Evolutionary conservation across 2,888 invertebrate species (phyloP).

Genomic region (Cryptus armator): DNA sequence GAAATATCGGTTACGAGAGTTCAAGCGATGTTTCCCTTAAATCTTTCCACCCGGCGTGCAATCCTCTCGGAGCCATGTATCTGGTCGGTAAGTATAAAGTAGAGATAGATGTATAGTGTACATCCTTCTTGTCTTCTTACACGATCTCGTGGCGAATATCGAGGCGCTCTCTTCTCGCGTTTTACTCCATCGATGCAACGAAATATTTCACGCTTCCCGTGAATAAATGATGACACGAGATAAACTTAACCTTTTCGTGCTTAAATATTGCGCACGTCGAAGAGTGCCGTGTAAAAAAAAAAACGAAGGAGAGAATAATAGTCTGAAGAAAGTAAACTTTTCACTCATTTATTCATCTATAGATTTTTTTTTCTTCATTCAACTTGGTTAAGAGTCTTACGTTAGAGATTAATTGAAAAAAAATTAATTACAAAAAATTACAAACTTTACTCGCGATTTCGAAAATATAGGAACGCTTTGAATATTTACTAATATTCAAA

Average conservation of each 20-base stretch:
- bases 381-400: not conserved
- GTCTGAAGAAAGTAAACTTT: slow-evolving; percentile 15
- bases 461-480: not conserved
- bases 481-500: not conserved
- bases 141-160: slow-evolving; percentile 43
- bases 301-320: slow-evolving; percentile 31
- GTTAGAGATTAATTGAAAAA: not conserved
- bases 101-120: slow-evolving; percentile 25
- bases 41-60: not conserved
- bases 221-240: slow-evolving; percentile 63
- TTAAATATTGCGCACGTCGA: slow-evolving; percentile 65
- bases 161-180: not conserved
- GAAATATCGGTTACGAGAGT: slow-evolving; percentile 20
- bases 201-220: slow-evolving; percentile 62
- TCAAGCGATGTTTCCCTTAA: slow-evolving; percentile 19
- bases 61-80: slow-evolving; percentile 11
- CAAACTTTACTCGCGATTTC: not conserved
- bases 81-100: not conserved
- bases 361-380: not conserved
- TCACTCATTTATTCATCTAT: not conserved
- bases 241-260: slow-evolving; percentile 64
- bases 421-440: not conserved
- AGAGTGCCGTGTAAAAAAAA: slow-evolving; percentile 40
- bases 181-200: slow-evolving; percentile 52
- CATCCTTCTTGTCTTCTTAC: slow-evolving; percentile 40